These are phyloP conservation scores for Eulemur rufifrons DNA, from an alignment of 2,113 vertebrate genomes.

Conservation along the genomic window DNA sequence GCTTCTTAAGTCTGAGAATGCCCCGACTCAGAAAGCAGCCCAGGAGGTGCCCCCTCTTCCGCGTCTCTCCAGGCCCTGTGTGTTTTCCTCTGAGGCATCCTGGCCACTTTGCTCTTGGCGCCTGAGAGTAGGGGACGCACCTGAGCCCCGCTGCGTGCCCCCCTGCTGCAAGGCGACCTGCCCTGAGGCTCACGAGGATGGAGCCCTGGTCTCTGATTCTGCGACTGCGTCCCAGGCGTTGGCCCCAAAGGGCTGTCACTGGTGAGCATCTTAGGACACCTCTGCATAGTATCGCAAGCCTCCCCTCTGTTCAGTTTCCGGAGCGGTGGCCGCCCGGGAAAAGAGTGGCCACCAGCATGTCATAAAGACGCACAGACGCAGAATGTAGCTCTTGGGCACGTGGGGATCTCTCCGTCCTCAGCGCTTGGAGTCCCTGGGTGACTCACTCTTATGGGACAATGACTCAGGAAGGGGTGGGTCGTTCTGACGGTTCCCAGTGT, in stretches of 20 bases:
- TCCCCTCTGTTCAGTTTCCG: neutral
- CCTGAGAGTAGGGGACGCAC: neutral
- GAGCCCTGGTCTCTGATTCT: neutral
- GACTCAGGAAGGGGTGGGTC: neutral
- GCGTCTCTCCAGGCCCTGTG: neutral
- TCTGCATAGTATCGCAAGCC: neutral
- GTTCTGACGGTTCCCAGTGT: neutral
- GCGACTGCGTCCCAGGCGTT: neutral
- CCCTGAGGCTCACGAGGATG: neutral
- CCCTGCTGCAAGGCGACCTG: neutral
- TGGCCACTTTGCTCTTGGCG: neutral
- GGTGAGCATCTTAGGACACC: neutral
- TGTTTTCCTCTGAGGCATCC: neutral
- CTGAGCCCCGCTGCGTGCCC: neutral
- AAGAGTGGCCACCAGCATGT: neutral
- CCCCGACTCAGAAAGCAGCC: neutral
- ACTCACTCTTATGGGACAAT: neutral
- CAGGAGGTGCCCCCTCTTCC: neutral
- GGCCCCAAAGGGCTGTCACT: rapidly evolving
- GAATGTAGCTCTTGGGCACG: neutral
- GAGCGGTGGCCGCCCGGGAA: neutral
- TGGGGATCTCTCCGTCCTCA: neutral
- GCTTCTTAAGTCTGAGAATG: neutral
- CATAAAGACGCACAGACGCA: neutral
- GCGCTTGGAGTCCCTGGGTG: too few relatives aligned